A percentile compares a stretch with the other conserved stretches of the same genome.
These are phyloP conservation scores for Schizaphis graminum DNA, from an alignment of 2,888 invertebrate genomes.

Conservation along the genomic window DNA sequence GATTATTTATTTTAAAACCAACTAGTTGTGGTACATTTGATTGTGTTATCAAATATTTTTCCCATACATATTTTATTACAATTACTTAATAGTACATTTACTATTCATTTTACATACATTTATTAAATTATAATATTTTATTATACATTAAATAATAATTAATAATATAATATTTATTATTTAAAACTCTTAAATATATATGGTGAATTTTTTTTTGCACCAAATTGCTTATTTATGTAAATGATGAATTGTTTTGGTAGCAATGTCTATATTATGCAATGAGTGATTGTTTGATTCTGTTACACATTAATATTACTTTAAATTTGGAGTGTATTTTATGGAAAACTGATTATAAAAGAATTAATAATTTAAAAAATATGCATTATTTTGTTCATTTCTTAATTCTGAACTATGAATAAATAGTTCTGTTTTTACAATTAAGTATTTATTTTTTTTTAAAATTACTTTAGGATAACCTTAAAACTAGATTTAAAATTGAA, in stretches of 20 bases:
- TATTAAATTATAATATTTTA: background rate
- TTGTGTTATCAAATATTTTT: background rate
- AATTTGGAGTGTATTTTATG: background rate
- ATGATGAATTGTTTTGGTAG: background rate
- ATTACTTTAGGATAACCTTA: background rate
- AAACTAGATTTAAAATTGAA: background rate
- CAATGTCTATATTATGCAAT: background rate
- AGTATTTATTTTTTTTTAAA: background rate
- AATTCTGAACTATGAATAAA: background rate
- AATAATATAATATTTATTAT: background rate
- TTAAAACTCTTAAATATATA: background rate
- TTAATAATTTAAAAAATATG: background rate
- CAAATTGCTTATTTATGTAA: slow-evolving; percentile 2
- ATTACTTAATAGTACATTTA: background rate
- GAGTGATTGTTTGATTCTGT: slow-evolving; percentile 14
- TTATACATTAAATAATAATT: background rate
- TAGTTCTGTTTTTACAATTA: background rate
- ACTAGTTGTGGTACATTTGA: background rate
- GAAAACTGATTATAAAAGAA: background rate
- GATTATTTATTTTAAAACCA: background rate
- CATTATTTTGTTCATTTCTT: background rate
- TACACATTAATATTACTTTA: background rate
- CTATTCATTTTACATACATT: background rate
- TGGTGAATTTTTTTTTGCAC: background rate
- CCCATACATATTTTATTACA: background rate